Evolutionary conservation across 2,797 vertebrate species (phyloP), one percentile per base, ranked within the genome.

Genomic region (Lates japonicus): DNA sequence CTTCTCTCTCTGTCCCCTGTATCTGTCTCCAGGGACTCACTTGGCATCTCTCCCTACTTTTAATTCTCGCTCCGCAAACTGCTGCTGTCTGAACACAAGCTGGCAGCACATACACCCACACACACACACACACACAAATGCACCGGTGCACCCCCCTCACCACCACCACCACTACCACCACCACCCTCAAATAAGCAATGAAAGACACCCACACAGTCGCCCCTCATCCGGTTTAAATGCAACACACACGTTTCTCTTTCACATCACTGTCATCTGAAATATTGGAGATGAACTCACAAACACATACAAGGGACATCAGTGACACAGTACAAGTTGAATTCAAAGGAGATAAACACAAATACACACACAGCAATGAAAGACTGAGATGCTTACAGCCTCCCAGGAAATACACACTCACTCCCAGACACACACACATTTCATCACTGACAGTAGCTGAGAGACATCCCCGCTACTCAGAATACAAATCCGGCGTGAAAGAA

Each of bases 21-120:
- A 94, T 94, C 75, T 76, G 91, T 91, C 92, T 94, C 94, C 83
- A 68, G 94, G 92, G 94, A 95, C 90, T 88, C 86, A 91, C 92
- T 95, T 95, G 94, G 94, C 94, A 94, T 86, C 90, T 65, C 83
- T 94, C 90, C 93, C 90, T 89, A 90, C 88, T 94, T 94, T 94
- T 94, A 91, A 94, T 95, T 94, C 88, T 88, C 84, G 84, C 91
- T 93, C 87, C 80, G 76, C 93, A 94, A 94, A 94, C 93, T 92
- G 91, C 92, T 92, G 92, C 88, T 93, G 93, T 90, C 92, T 92
- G 91, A 92, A 85, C 85, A 81, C 93, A 93, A 92, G 91, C 93
- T 94, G 92, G 85, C 86, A 87, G 54, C 71, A 65, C 39, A 35
- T 20, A 51, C 80, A 67, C 35, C 2, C 25, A 29, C 25, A 29